Conservation (phyloP, 2,888 invertebrate genomes). For the Sarcophaga carnaria region DNA sequence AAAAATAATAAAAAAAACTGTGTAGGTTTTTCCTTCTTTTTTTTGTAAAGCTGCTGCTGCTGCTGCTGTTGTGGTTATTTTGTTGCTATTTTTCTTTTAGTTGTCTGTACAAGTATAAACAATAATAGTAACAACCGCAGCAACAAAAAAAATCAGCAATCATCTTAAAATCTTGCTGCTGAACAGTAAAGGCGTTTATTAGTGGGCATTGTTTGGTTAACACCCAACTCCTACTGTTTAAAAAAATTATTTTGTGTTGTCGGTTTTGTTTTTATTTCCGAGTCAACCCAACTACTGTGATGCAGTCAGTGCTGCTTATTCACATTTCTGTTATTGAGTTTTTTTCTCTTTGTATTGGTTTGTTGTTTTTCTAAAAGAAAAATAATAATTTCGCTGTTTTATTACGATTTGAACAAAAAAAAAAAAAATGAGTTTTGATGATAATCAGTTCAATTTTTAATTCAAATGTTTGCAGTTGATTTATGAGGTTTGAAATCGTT, state of each 20-base stretch:
- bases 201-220: slow-evolving; percentile 66
- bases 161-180: slow-evolving; percentile 32
- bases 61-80: slow-evolving; percentile 4
- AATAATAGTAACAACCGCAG: not conserved
- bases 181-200: slow-evolving; percentile 56
- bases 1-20: slow-evolving; percentile 19
- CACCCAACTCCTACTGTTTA: slow-evolving; percentile 68
- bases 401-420: slow-evolving; percentile 42
- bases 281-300: not conserved
- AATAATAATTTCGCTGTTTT: slow-evolving; percentile 22
- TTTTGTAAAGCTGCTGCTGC: slow-evolving; percentile 10
- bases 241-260: not conserved
- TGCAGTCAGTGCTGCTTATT: slow-evolving; percentile 10
- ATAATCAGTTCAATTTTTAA: slow-evolving; percentile 27
- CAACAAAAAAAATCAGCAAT: slow-evolving; percentile 13
- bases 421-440: slow-evolving; percentile 29
- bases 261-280: slow-evolving; percentile 7
- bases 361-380: not conserved
- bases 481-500: too few species aligned
- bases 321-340: slow-evolving; percentile 1
- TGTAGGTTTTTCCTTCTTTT: slow-evolving; percentile 47
- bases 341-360: not conserved
- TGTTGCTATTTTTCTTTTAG: not conserved
- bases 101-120: not conserved
- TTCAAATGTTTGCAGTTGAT: not conserved